phyloP scores from a whole-genome alignment of 2,888 invertebrate genomes.

The Drosophila birchii region DNA sequence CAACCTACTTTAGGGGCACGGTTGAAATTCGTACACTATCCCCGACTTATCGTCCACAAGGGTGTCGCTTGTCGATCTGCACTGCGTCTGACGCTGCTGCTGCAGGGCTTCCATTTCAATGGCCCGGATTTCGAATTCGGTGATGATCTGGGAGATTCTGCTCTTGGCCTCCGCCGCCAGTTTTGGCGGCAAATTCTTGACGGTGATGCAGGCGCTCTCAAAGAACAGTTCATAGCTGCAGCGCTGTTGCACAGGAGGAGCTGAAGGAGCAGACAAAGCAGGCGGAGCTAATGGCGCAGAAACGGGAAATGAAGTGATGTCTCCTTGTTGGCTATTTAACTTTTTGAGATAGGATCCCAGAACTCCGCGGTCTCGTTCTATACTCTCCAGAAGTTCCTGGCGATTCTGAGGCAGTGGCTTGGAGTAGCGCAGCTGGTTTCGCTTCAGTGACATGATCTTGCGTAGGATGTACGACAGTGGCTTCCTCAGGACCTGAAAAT shows the following conservation, averaged over 20 bases:
- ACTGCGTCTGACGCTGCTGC: constrained; percentile 6
- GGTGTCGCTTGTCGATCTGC: constrained; percentile 17
- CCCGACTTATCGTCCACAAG: constrained; percentile 25
- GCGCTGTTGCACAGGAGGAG: constrained; percentile 23
- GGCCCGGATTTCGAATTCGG: constrained; percentile 79
- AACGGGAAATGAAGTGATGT: background rate
- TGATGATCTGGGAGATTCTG: constrained; percentile 77
- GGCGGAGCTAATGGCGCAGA: background rate
- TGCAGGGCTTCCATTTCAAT: constrained; percentile 69
- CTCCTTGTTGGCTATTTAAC: constrained; percentile 12
- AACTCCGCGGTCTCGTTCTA: constrained; percentile 57
- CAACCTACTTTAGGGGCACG: constrained; percentile 50
- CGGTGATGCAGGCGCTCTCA: constrained; percentile 78
- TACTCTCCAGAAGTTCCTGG: constrained; percentile 59
- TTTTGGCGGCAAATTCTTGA: constrained; percentile 78
- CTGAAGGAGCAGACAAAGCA: background rate
- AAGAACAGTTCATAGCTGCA: constrained; percentile 80
- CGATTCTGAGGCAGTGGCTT: constrained; percentile 45
- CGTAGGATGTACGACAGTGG: background rate
- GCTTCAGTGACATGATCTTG: background rate
- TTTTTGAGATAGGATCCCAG: constrained; percentile 59
- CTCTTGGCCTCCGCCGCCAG: constrained; percentile 79
- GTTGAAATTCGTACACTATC: constrained; percentile 61
- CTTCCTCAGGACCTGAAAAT: background rate
- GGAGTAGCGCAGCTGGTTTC: background rate